Percentiles rank a stretch among this genome's conserved stretches.
These are phyloP conservation scores for Hirtodrosophila trivittata DNA, from an alignment of 2,888 invertebrate species.

Conservation along the genomic window DNA sequence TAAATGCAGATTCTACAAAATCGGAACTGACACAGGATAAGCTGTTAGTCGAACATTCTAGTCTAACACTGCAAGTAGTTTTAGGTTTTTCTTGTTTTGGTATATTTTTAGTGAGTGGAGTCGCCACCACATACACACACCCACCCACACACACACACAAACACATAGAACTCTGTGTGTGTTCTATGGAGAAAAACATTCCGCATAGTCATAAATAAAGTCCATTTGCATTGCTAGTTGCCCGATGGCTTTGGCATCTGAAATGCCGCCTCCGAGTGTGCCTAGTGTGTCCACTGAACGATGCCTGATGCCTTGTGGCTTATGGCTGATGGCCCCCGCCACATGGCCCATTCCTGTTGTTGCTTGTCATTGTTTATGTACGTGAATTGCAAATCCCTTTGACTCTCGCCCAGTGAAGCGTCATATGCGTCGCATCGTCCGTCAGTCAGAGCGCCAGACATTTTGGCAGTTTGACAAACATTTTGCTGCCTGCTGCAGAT, in stretches of 20 bases:
- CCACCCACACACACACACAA: neutral
- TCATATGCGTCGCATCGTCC: slow-evolving; percentile 4
- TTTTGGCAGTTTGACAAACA: slow-evolving; percentile 67
- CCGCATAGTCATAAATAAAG: slow-evolving; percentile 65
- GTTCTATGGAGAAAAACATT: slow-evolving; percentile 28
- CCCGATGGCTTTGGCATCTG: slow-evolving; percentile 49
- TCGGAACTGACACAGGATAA: too few relatives aligned
- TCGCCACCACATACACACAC: slow-evolving; percentile 2
- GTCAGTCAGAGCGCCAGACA: slow-evolving; percentile 47
- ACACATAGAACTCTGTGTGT: too few relatives aligned
- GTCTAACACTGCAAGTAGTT: too few relatives aligned
- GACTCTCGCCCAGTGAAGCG: slow-evolving; percentile 32
- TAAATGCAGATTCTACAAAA: too few relatives aligned
- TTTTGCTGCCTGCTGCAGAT: slow-evolving; percentile 58
- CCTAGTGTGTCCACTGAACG: slow-evolving; percentile 15
- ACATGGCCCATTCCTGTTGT: slow-evolving; percentile 25
- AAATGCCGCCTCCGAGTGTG: slow-evolving; percentile 31
- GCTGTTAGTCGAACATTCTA: too few relatives aligned
- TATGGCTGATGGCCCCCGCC: slow-evolving; percentile 4
- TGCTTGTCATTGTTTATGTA: slow-evolving; percentile 67
- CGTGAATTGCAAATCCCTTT: slow-evolving; percentile 68
- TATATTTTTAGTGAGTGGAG: too few relatives aligned
- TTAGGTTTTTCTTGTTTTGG: too few relatives aligned
- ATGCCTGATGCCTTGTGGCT: slow-evolving; percentile 14
- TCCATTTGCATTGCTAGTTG: slow-evolving; percentile 63